Percentiles rank a stretch among this genome's conserved stretches.
These are phyloP conservation scores for Megalopta genalis DNA, from an alignment of 1,140 invertebrate species.

Conservation along the genomic window DNA sequence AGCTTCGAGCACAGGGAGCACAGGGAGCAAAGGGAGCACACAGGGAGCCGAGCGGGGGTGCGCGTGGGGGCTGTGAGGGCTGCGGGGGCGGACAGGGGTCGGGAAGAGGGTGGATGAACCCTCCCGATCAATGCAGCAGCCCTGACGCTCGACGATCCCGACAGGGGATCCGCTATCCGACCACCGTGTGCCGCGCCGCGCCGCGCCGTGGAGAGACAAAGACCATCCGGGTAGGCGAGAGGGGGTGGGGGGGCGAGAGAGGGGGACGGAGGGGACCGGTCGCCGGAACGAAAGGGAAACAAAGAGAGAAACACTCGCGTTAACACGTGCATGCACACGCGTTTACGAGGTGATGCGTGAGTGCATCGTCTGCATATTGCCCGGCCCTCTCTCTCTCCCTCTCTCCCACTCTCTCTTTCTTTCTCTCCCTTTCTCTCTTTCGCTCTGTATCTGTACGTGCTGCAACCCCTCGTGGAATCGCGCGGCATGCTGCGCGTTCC, in stretches of 20 bases:
- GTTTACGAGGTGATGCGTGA: constrained; percentile 22
- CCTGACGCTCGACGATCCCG: constrained; percentile 71
- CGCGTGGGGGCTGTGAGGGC: too few relatives aligned
- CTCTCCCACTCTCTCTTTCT: neutral
- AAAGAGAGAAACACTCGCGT: constrained; percentile 26
- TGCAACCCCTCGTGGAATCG: too few relatives aligned
- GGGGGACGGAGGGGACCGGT: neutral
- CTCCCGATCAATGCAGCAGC: constrained; percentile 77
- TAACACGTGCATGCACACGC: constrained; percentile 37
- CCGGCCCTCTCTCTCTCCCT: neutral
- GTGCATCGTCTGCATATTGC: constrained; percentile 16
- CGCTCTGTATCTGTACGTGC: neutral
- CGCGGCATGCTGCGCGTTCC: too few relatives aligned
- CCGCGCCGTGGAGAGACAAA: constrained; percentile 24
- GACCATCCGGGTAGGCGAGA: constrained; percentile 5
- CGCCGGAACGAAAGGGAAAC: constrained; percentile 9
- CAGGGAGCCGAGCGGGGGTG: too few relatives aligned
- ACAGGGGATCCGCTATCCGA: constrained; percentile 45
- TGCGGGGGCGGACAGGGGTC: constrained; percentile 21
- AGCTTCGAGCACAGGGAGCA: too few relatives aligned
- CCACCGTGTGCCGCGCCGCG: constrained; percentile 6
- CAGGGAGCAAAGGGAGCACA: too few relatives aligned
- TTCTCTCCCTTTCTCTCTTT: too few relatives aligned
- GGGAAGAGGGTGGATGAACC: constrained; percentile 68
- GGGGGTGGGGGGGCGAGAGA: too few relatives aligned